Base-by-base conservation (phyloP, 2,797 vertebrate species). In the Halcyon leucocephala region DNA sequence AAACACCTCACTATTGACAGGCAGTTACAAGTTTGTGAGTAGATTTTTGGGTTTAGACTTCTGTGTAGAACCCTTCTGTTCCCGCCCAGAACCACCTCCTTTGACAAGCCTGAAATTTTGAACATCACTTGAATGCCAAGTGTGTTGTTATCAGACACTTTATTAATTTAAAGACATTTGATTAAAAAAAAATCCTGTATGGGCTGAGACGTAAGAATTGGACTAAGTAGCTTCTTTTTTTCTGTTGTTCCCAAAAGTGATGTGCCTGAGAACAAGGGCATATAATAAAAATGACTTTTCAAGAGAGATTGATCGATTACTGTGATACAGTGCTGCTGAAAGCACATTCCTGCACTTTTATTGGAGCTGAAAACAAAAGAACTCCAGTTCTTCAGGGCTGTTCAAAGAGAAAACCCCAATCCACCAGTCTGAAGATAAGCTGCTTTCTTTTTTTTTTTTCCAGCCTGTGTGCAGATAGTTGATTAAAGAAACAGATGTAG, bases 401-500 rank as follows among this genome's bases (percentile, higher is more conserved):
- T 86, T 94, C 86, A 89, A 65, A 95, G 31, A 65, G 79, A 76
- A 74, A 86, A 61, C 26, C 46, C 24, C 64, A 86, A 81, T 65
- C 49, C 82, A 73, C 24, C 26, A 69, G 54, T 33, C 72, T 64
- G 42, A 85, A 81, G 83, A 95, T 93, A 90, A 96, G 57, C 77
- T 90, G 79, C 62, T 60, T 74, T 44, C 86, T 89, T 31, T 21
- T 64, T 42, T 33, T 21, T 33, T 48, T 9, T 6, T 9, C 29
- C 77, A 54, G 82, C 73, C 58, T 49, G 15, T 37, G 39, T 92
- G 82, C 71, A 64, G 86, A 88, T 69, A 82, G 70, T 71, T 87
- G 76, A 93, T 93, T 90, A 82, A 92, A 90, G 95, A 89, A 95
- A 71, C 90, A 93, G 92, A 93, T 90, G 81, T 81, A 93, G 79